phyloP scores from a whole-genome alignment of 2,797 vertebrate species.

The Enteromius paludinosus region DNA sequence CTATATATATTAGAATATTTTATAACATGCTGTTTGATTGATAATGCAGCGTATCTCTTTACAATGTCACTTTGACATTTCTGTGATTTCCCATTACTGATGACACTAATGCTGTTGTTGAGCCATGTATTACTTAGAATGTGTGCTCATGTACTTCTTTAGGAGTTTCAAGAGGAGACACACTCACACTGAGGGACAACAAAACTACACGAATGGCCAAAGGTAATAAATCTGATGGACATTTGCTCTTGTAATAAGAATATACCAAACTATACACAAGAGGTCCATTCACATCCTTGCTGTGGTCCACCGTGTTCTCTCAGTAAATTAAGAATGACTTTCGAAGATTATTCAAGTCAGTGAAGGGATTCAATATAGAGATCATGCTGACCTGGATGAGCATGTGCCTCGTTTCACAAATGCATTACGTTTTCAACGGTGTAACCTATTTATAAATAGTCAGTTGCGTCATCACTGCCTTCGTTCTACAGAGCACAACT shows the following conservation, averaged over 20 bases:
- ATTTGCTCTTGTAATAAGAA: background rate
- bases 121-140: constrained; percentile 5
- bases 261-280: constrained; percentile 3
- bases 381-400: background rate
- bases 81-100: background rate
- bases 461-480: background rate
- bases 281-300: background rate
- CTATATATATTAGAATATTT: background rate
- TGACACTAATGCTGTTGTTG: background rate
- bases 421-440: background rate
- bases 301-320: background rate
- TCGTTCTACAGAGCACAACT: background rate
- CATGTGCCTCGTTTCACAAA: background rate
- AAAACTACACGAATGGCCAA: constrained; percentile 75
- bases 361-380: background rate
- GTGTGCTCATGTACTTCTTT: constrained; percentile 35
- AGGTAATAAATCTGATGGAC: constrained; percentile 48
- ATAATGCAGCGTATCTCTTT: background rate
- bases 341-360: background rate
- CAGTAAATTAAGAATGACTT: background rate
- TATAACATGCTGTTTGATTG: background rate
- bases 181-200: constrained; percentile 71
- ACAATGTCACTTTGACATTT: background rate
- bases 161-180: constrained; percentile 80
- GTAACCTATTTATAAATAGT: background rate